phyloP scores from a whole-genome alignment of 2,113 vertebrate genomes.

The Pygathrix nemaeus region DNA sequence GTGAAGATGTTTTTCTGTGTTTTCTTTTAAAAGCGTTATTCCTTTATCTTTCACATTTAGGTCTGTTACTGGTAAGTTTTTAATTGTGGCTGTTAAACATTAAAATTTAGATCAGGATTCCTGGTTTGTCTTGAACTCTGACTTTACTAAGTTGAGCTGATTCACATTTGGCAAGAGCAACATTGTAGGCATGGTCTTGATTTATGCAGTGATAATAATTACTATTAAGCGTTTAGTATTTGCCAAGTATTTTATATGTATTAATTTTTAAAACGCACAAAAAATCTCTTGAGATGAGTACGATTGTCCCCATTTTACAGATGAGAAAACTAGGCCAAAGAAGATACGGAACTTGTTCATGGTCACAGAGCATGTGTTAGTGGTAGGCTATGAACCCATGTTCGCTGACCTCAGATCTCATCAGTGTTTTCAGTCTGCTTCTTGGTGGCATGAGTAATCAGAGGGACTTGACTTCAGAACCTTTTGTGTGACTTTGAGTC shows the following conservation, averaged over 20 bases:
- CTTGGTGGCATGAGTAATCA: neutral
- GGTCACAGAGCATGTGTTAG: neutral
- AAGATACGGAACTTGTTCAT: neutral
- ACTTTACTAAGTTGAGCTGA: neutral
- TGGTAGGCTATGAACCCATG: neutral
- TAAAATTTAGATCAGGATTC: neutral
- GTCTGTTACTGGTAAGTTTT: neutral
- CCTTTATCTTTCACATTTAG: slow-evolving; percentile 11
- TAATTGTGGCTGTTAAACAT: neutral
- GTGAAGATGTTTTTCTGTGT: neutral
- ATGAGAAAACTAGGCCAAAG: neutral
- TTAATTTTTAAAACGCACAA: neutral
- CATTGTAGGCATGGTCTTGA: neutral
- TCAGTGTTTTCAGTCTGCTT: neutral
- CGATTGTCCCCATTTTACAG: neutral
- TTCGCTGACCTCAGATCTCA: neutral
- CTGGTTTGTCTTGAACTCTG: neutral
- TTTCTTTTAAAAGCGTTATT: slow-evolving; percentile 26
- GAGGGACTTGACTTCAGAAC: neutral
- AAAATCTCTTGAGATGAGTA: neutral
- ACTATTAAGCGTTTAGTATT: neutral
- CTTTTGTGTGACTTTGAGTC: neutral
- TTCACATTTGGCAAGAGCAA: neutral
- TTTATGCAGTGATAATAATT: neutral
- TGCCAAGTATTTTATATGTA: neutral